Evolutionary conservation across 2,113 vertebrate genomes (phyloP).

Genomic region (Alexandromys fortis): DNA sequence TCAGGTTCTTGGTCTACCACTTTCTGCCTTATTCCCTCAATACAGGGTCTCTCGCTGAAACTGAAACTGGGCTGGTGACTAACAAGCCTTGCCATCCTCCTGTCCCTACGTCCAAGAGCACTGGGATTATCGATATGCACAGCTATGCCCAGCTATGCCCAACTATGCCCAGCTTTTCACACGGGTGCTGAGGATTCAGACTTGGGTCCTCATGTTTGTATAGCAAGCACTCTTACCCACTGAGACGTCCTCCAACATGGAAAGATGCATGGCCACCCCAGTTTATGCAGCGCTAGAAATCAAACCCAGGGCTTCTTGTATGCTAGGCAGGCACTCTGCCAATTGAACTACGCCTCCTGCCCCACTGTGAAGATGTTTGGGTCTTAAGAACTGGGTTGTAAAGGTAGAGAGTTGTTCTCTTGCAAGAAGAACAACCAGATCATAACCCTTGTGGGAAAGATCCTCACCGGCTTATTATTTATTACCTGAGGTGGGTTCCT

Average conservation of each 20-base stretch:
- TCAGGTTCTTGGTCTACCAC: background rate
- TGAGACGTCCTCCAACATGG: background rate
- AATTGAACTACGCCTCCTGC: background rate
- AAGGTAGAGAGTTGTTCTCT: background rate
- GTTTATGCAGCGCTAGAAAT: too few relatives aligned
- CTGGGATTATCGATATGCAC: background rate
- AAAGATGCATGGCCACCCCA: background rate
- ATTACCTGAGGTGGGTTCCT: background rate
- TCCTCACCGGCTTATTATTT: background rate
- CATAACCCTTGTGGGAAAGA: background rate
- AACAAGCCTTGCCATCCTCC: background rate
- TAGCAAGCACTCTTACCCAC: background rate
- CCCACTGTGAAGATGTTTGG: background rate
- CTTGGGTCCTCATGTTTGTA: background rate
- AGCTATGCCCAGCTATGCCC: too few relatives aligned
- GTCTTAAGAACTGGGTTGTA: background rate
- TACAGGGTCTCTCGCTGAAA: background rate
- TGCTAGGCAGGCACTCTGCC: background rate
- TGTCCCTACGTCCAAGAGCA: too few relatives aligned
- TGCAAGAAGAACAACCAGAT: background rate
- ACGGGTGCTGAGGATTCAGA: background rate
- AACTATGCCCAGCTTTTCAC: background rate
- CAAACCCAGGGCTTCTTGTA: background rate
- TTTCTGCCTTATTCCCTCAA: background rate
- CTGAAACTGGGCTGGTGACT: background rate